Conservation (phyloP, 2,888 invertebrate species). For the Hipparchia sbordonii region DNA sequence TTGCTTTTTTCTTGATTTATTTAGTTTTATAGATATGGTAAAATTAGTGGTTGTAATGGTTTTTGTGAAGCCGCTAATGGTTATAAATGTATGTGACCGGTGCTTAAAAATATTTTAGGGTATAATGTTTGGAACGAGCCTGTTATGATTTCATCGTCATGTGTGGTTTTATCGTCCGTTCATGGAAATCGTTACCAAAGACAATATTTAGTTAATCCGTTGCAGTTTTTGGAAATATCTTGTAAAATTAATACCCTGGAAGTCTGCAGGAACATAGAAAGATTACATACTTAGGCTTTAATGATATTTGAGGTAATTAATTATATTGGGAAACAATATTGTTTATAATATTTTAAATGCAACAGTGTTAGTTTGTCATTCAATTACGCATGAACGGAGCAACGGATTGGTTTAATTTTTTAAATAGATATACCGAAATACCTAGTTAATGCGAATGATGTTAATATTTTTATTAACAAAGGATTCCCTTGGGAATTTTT, state of each 20-base stretch:
- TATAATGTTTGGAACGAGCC: conserved; percentile 30
- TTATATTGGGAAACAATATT: too few species aligned
- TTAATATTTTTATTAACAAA: too few species aligned
- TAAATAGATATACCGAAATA: too few species aligned
- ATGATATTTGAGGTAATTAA: neutral
- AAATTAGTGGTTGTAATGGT: conserved; percentile 73
- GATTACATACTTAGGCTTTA: neutral
- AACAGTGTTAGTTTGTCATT: too few species aligned
- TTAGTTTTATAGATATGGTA: conserved; percentile 71
- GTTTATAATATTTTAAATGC: too few species aligned
- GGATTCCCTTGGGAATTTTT: too few species aligned
- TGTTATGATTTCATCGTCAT: conserved; percentile 37
- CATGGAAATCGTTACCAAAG: conserved; percentile 32
- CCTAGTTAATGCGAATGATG: too few species aligned
- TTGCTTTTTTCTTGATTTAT: conserved; percentile 79
- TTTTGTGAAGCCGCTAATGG: conserved; percentile 71
- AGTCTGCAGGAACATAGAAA: neutral
- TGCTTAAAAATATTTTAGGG: conserved; percentile 39
- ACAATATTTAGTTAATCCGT: conserved; percentile 25
- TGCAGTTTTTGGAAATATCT: conserved; percentile 5
- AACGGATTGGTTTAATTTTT: too few species aligned
- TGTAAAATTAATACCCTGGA: neutral
- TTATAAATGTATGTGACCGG: conserved; percentile 69
- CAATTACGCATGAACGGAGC: too few species aligned
- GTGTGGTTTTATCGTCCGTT: conserved; percentile 32